A percentile compares a stretch with the other conserved stretches of the same genome.
These are phyloP conservation scores for Ctena decussata DNA, from an alignment of 2,888 invertebrate species.

Conservation along the genomic window DNA sequence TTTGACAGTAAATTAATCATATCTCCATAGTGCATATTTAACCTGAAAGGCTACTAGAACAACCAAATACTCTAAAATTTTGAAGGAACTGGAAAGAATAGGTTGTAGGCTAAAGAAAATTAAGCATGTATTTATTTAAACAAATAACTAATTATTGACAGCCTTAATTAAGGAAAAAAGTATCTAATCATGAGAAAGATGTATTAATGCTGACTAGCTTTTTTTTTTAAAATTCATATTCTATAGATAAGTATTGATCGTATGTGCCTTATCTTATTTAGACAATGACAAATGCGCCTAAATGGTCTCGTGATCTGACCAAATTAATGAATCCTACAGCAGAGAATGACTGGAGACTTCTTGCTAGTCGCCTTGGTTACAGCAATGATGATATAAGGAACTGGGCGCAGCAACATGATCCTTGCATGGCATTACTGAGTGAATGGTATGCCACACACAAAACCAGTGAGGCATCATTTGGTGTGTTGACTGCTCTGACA, in stretches of 20 bases:
- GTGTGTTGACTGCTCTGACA: slow-evolving; percentile 78
- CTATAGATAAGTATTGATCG: not conserved
- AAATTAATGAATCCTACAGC: slow-evolving; percentile 80
- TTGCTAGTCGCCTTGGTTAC: slow-evolving; percentile 83
- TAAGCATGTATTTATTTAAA: too few species aligned
- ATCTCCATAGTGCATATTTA: too few species aligned
- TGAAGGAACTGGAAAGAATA: too few species aligned
- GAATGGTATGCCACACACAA: slow-evolving; percentile 86
- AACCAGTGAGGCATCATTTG: slow-evolving; percentile 82
- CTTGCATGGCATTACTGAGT: slow-evolving; percentile 85
- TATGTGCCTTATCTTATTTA: slow-evolving; percentile 39
- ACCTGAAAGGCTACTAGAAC: too few species aligned
- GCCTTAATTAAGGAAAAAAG: too few species aligned
- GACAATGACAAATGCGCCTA: slow-evolving; percentile 85
- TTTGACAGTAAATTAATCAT: too few species aligned
- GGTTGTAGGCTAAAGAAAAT: too few species aligned
- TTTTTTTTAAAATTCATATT: not conserved
- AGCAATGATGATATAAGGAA: slow-evolving; percentile 82
- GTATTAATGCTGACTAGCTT: not conserved
- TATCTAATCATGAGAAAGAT: too few species aligned
- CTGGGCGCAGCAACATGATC: slow-evolving; percentile 84
- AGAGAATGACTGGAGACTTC: slow-evolving; percentile 84
- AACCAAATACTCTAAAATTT: too few species aligned
- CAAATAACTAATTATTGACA: too few species aligned
- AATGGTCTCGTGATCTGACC: slow-evolving; percentile 84